Conservation (phyloP, 1,140 invertebrate genomes). For the Sesamia nonagrioides region DNA sequence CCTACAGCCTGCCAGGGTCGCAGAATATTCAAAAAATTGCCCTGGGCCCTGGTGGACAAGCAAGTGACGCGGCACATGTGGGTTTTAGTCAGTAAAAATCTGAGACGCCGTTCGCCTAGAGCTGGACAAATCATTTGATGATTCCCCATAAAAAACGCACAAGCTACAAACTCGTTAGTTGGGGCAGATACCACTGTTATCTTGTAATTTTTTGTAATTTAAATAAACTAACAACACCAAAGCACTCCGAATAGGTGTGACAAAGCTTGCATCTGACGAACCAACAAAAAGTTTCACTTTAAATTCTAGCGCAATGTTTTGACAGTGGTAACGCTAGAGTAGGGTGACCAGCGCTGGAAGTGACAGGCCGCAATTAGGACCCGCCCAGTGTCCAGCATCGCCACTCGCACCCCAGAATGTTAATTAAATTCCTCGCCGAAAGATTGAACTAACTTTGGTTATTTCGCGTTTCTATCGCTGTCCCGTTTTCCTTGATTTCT, state of each 20-base stretch:
- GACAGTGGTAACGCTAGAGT: constrained; percentile 54
- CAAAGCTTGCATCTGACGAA: constrained; percentile 23
- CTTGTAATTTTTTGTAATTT: no score
- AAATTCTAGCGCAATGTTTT: constrained; percentile 56
- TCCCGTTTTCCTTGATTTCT: constrained; percentile 61
- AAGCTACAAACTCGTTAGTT: no score
- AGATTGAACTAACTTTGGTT: constrained; percentile 67
- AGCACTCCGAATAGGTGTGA: neutral
- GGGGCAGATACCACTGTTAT: no score
- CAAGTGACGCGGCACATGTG: no score
- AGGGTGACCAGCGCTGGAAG: constrained; percentile 64
- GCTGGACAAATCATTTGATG: no score
- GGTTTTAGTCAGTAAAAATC: no score
- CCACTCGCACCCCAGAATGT: constrained; percentile 61
- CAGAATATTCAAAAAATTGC: no score
- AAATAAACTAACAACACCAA: neutral
- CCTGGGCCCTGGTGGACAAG: no score
- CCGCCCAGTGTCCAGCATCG: constrained; percentile 56
- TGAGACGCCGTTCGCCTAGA: no score
- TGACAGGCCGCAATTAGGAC: constrained; percentile 74
- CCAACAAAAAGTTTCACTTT: constrained; percentile 42
- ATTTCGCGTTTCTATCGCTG: constrained; percentile 63
- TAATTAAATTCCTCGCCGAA: constrained; percentile 75
- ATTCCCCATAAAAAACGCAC: no score
- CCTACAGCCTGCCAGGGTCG: no score